A percentile compares a stretch with the other conserved stretches of the same genome.
These are phyloP conservation scores for Drosophila nr. perissopoda DNA, from an alignment of 2,888 invertebrate genomes.

Conservation along the genomic window DNA sequence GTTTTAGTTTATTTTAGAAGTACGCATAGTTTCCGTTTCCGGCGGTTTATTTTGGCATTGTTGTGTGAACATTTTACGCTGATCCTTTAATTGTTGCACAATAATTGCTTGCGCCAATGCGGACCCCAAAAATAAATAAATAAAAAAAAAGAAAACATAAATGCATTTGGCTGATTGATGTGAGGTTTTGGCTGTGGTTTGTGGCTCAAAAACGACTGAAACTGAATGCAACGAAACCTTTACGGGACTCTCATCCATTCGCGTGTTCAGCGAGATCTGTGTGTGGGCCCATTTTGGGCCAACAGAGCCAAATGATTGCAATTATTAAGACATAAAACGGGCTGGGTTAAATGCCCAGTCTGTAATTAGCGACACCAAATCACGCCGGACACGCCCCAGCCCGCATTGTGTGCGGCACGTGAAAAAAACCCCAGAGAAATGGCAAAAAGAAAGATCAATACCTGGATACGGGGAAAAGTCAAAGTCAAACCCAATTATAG, in stretches of 20 bases:
- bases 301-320: constrained; percentile 61
- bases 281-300: constrained; percentile 55
- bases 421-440: constrained; percentile 16
- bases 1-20: constrained; percentile 41
- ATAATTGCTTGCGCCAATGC: constrained; percentile 48
- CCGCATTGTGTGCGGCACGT: constrained; percentile 63
- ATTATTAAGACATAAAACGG: constrained; percentile 79
- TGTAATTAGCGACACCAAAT: constrained; percentile 84
- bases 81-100: constrained; percentile 80
- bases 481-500: constrained; percentile 35
- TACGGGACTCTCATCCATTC: constrained; percentile 15
- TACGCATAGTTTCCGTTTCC: constrained; percentile 78
- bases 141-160: constrained; percentile 5
- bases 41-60: constrained; percentile 72
- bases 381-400: constrained; percentile 67
- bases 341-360: constrained; percentile 71
- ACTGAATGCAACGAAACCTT: constrained; percentile 19
- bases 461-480: constrained; percentile 31
- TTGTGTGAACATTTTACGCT: constrained; percentile 79
- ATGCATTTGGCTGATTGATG: constrained; percentile 49
- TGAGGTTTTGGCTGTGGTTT: constrained; percentile 15
- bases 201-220: constrained; percentile 4
- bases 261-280: constrained; percentile 59
- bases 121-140: constrained; percentile 11
- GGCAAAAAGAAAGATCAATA: constrained; percentile 31